Conservation (phyloP, 2,113 vertebrate genomes). For the Vicugna pacos region DNA sequence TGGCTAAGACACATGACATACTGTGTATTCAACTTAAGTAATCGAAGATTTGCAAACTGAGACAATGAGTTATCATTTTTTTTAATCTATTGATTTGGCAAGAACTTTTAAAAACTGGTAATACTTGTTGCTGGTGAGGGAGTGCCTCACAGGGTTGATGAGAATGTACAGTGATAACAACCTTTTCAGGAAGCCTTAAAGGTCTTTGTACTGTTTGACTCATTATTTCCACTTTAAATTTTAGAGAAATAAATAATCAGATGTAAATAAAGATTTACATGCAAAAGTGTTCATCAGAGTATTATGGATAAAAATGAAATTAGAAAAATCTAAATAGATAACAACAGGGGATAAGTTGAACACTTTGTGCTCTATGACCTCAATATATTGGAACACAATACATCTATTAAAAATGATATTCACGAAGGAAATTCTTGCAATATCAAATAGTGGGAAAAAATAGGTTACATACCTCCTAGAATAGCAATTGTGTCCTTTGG, state of each 20-base stretch:
- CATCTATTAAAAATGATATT: constrained; percentile 23
- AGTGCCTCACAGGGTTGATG: background rate
- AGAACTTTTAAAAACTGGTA: background rate
- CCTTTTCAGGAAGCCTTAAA: background rate
- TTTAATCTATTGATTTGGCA: constrained; percentile 46
- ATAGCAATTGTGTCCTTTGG: background rate
- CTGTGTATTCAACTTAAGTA: background rate
- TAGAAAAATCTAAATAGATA: constrained; percentile 46
- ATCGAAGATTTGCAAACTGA: constrained; percentile 39
- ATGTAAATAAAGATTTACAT: background rate
- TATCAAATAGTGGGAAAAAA: constrained; percentile 22
- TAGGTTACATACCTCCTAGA: background rate
- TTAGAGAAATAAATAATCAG: constrained; percentile 7
- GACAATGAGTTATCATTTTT: constrained; percentile 1
- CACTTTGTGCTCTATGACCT: background rate
- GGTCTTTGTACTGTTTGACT: background rate
- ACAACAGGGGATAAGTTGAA: background rate
- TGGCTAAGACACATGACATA: background rate
- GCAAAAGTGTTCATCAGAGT: background rate
- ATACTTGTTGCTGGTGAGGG: background rate
- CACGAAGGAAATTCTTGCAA: constrained; percentile 19
- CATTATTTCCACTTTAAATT: constrained; percentile 38
- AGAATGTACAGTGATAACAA: constrained; percentile 8
- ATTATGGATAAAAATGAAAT: background rate
- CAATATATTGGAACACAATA: constrained; percentile 5